Conservation (phyloP, 2,797 vertebrate species). For the Mycteria americana region DNA sequence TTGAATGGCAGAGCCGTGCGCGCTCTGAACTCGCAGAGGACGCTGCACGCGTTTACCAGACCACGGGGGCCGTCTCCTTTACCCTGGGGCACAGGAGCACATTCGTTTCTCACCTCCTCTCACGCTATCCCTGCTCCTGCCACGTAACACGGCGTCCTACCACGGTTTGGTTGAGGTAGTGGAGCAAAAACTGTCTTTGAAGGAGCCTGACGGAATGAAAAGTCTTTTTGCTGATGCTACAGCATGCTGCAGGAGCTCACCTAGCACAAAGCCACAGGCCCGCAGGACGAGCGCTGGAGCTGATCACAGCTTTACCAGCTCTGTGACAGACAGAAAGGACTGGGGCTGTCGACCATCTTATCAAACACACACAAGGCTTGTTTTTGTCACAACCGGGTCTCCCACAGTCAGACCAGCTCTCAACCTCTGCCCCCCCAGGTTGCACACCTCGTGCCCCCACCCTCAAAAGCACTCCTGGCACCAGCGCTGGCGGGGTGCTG, state of each 20-base stretch:
- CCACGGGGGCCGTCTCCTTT: rapidly evolving
- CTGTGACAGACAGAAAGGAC: neutral
- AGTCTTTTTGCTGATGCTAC: neutral
- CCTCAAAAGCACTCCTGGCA: neutral
- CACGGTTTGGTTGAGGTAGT: neutral
- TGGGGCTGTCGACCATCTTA: neutral
- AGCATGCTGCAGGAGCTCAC: neutral
- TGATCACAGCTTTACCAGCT: neutral
- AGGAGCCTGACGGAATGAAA: neutral
- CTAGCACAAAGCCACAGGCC: neutral
- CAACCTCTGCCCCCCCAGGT: neutral
- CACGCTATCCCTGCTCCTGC: neutral
- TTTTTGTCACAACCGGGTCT: neutral
- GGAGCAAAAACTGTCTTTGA: neutral
- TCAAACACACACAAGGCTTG: neutral
- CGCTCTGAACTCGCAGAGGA: neutral
- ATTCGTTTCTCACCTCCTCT: neutral
- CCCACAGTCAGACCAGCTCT: too few species aligned
- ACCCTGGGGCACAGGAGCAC: neutral
- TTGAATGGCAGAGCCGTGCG: neutral
- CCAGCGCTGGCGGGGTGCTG: neutral
- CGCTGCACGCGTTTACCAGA: neutral
- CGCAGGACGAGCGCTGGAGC: neutral
- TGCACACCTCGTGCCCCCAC: neutral
- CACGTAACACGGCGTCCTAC: rapidly evolving